phyloP scores from a whole-genome alignment of 2,888 invertebrate species.

The Pristionchus maxplancki region DNA sequence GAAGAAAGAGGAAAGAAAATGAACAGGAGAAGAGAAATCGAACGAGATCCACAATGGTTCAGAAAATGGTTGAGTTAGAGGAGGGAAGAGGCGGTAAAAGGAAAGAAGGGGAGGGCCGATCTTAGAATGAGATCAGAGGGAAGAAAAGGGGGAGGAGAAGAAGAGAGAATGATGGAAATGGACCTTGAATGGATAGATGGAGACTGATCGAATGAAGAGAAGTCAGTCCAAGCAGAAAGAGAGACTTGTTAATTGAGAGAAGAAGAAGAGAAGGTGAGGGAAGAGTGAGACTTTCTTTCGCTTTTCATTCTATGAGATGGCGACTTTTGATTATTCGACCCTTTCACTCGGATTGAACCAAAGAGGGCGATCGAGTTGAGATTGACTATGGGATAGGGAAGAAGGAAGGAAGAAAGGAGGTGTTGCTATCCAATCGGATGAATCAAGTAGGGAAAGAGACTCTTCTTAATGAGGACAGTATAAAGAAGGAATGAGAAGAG shows the following conservation, averaged over 20 bases:
- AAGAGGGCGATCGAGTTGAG: slow-evolving; percentile 20
- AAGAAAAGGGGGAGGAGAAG: neutral
- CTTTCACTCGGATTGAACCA: slow-evolving; percentile 29
- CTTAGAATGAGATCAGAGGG: slow-evolving; percentile 50
- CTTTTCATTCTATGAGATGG: neutral
- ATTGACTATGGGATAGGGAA: neutral
- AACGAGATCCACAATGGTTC: slow-evolving; percentile 28
- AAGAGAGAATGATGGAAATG: neutral
- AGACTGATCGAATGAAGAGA: neutral
- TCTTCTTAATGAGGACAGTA: slow-evolving; percentile 44
- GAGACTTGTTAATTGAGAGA: slow-evolving; percentile 40
- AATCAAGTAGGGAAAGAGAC: slow-evolving; percentile 9
- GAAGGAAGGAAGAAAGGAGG: slow-evolving; percentile 4
- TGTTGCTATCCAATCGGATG: slow-evolving; percentile 22
- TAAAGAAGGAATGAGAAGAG: slow-evolving; percentile 1
- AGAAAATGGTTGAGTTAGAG: slow-evolving; percentile 46
- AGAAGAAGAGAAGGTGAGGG: slow-evolving; percentile 19
- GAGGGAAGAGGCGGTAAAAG: neutral
- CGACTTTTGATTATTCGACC: neutral
- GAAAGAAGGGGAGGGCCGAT: slow-evolving; percentile 31
- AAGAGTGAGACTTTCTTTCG: neutral
- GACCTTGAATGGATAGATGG: slow-evolving; percentile 29
- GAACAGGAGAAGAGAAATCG: slow-evolving; percentile 12
- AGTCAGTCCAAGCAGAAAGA: slow-evolving; percentile 36
- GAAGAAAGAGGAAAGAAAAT: neutral